These are phyloP conservation scores for Hydrophis major DNA, from an alignment of 2,797 vertebrate genomes.

Conservation along the genomic window DNA sequence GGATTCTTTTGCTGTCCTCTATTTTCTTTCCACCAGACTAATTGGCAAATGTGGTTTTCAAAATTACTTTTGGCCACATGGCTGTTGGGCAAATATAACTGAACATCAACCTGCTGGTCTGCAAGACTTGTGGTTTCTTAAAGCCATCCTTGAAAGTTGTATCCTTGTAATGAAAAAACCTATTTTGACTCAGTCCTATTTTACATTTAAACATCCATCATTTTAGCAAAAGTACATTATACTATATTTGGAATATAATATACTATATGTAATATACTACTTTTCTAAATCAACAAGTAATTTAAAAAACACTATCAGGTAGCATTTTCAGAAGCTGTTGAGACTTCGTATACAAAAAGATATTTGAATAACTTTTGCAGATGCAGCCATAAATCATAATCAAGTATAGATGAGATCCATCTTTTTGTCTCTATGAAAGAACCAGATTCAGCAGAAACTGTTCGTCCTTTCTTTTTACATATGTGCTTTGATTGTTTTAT, in stretches of 20 bases:
- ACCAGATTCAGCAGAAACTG: background rate
- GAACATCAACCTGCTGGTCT: background rate
- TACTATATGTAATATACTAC: background rate
- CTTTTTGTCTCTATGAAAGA: conserved; percentile 14
- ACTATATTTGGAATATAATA: background rate
- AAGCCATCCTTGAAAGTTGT: background rate
- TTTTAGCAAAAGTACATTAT: background rate
- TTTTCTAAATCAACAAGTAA: conserved; percentile 3
- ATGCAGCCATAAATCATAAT: conserved; percentile 29
- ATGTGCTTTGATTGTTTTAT: background rate
- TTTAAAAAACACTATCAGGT: conserved; percentile 13
- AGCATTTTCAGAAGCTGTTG: background rate
- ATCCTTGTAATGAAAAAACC: background rate
- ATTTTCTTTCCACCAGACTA: background rate
- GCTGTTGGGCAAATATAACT: background rate
- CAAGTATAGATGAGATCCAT: background rate
- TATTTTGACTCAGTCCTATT: background rate
- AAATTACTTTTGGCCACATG: background rate
- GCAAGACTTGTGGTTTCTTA: background rate
- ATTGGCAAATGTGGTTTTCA: background rate
- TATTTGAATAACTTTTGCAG: background rate
- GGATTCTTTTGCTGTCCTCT: background rate
- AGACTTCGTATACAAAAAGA: conserved; percentile 14
- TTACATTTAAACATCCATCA: background rate
- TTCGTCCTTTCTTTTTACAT: background rate